Percentiles rank a stretch among this genome's conserved stretches.
Conservation (phyloP, 1,140 invertebrate species). For the Ceratosolen fusciceps region DNA sequence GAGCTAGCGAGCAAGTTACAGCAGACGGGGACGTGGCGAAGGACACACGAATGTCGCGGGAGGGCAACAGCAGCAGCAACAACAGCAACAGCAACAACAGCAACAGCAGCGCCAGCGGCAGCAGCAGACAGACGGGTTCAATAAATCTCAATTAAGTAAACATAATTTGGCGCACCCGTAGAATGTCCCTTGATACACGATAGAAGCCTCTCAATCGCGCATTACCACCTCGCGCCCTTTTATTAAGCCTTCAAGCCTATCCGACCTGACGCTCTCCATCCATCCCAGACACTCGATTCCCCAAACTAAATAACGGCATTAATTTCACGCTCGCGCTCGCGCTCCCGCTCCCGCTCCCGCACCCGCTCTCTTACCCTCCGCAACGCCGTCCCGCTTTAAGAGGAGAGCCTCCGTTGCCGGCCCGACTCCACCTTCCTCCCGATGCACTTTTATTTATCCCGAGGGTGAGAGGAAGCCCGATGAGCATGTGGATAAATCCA, state of each 20-base stretch:
- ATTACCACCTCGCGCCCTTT: slow-evolving; percentile 44
- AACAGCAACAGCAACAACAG: not conserved
- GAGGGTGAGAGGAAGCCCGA: too few relatives aligned
- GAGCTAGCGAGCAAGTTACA: too few relatives aligned
- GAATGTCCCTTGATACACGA: slow-evolving; percentile 56
- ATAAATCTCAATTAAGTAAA: slow-evolving; percentile 56
- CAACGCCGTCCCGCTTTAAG: too few relatives aligned
- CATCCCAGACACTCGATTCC: not conserved
- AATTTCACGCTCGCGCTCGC: not conserved
- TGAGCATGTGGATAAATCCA: too few relatives aligned
- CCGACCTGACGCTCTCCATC: not conserved
- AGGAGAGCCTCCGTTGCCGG: too few relatives aligned
- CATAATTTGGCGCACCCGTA: slow-evolving; percentile 60
- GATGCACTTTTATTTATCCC: too few relatives aligned
- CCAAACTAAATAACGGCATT: not conserved
- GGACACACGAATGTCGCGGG: not conserved
- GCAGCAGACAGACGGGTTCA: slow-evolving; percentile 10
- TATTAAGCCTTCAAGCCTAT: slow-evolving; percentile 24
- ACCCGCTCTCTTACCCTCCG: too few relatives aligned
- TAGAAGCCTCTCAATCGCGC: slow-evolving; percentile 54
- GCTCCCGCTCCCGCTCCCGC: too few relatives aligned
- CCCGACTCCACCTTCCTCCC: too few relatives aligned
- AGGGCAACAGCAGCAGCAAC: not conserved
- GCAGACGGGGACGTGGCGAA: too few relatives aligned
- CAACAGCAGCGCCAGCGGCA: not conserved